Evolutionary conservation across 2,113 vertebrate genomes (phyloP).

Genomic region (Gila orcuttii): DNA sequence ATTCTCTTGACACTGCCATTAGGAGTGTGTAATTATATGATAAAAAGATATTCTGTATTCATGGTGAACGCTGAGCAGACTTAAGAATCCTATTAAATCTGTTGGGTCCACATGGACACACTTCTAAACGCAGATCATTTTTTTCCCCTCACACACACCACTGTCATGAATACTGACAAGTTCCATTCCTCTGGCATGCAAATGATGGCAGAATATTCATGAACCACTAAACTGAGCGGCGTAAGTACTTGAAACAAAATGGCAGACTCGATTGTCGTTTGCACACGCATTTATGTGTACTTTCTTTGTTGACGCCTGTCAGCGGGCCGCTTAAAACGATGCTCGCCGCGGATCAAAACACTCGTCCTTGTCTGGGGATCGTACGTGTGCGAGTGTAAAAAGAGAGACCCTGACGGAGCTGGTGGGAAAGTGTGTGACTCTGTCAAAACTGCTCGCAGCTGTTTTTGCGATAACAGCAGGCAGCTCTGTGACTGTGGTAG

Average conservation of each 20-base stretch:
- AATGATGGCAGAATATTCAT: conserved; percentile 49
- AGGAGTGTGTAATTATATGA: neutral
- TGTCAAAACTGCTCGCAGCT: conserved; percentile 30
- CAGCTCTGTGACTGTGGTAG: neutral
- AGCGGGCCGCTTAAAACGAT: neutral
- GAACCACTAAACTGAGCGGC: conserved; percentile 37
- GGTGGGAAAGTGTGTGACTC: neutral
- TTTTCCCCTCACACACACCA: neutral
- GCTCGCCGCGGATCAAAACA: conserved; percentile 18
- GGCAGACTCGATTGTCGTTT: neutral
- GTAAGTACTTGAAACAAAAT: conserved; percentile 52
- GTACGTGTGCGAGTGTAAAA: neutral
- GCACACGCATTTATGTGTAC: neutral
- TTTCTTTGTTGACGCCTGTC: neutral
- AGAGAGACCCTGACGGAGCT: neutral
- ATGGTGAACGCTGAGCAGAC: neutral
- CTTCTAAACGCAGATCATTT: neutral
- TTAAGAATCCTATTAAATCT: neutral
- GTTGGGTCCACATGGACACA: neutral
- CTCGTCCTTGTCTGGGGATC: conserved; percentile 1
- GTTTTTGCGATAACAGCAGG: conserved; percentile 20
- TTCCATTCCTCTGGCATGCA: conserved; percentile 35
- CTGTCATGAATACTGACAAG: conserved; percentile 17
- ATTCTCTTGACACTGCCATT: neutral
- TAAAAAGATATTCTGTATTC: conserved; percentile 11